These are phyloP conservation scores for Vanessa atalanta DNA, from an alignment of 1,140 invertebrate genomes.

Conservation along the genomic window DNA sequence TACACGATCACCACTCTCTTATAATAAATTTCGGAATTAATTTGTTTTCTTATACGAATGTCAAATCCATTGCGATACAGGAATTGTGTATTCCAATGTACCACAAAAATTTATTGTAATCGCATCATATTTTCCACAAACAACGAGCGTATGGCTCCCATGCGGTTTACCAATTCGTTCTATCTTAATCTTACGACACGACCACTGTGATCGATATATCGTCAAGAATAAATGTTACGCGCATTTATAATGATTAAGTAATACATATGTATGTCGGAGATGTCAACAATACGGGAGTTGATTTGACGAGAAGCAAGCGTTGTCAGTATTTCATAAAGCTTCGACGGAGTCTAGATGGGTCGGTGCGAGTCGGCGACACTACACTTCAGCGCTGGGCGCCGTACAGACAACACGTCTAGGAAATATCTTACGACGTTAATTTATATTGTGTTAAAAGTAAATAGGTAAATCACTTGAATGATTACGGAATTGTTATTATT, in stretches of 20 bases:
- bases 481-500: too few relatives aligned
- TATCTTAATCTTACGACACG: constrained; percentile 35
- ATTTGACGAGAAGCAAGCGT: too few relatives aligned
- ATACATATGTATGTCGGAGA: neutral
- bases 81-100: constrained; percentile 28
- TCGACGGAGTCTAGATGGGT: too few relatives aligned
- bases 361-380: too few relatives aligned
- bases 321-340: too few relatives aligned
- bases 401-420: too few relatives aligned
- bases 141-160: constrained; percentile 44
- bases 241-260: neutral
- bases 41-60: constrained; percentile 16
- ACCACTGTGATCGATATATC: neutral
- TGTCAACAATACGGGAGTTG: too few relatives aligned
- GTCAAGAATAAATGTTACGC: too few relatives aligned
- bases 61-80: constrained; percentile 25
- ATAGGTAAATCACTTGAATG: too few relatives aligned
- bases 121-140: constrained; percentile 57
- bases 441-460: too few relatives aligned
- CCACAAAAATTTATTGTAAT: constrained; percentile 53
- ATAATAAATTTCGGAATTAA: neutral
- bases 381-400: too few relatives aligned
- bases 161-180: constrained; percentile 37
- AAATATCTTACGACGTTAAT: too few relatives aligned
- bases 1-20: neutral